These are phyloP conservation scores for Salvator merianae DNA, from an alignment of 2,113 vertebrate species.

Conservation along the genomic window DNA sequence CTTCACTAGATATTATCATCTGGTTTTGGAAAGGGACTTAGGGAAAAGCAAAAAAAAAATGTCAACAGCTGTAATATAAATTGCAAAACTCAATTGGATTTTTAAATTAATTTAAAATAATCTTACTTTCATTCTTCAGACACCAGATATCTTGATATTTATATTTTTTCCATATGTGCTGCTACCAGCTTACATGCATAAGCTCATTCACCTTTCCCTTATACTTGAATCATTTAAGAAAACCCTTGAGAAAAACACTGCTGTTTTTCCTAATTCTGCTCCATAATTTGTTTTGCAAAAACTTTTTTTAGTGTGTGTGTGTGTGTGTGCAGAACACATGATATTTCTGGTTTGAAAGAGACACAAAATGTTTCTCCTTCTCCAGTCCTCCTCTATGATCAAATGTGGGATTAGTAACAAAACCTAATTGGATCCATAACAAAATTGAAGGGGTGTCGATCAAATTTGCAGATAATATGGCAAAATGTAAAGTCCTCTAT, in stretches of 20 bases:
- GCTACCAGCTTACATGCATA: constrained; percentile 14
- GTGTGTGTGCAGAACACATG: too few species aligned
- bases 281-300: too few species aligned
- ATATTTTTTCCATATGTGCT: constrained; percentile 28
- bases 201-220: neutral
- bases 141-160: constrained; percentile 44
- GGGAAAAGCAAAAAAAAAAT: constrained; percentile 51
- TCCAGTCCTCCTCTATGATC: neutral
- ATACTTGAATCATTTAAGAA: constrained; percentile 23
- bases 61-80: constrained; percentile 49
- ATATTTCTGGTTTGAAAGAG: too few species aligned
- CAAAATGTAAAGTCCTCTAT: too few species aligned
- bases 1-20: constrained; percentile 26
- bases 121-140: constrained; percentile 51
- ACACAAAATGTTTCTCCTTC: neutral
- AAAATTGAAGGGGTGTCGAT: neutral
- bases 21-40: neutral
- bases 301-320: too few species aligned
- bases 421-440: too few species aligned
- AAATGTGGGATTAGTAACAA: too few species aligned
- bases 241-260: constrained; percentile 13
- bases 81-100: constrained; percentile 52
- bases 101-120: constrained; percentile 62
- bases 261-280: too few species aligned
- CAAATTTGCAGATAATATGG: neutral